Percentiles rank a stretch among this genome's conserved stretches.
These are phyloP conservation scores for Vollenhovia emeryi DNA, from an alignment of 1,140 invertebrate genomes.

Conservation along the genomic window DNA sequence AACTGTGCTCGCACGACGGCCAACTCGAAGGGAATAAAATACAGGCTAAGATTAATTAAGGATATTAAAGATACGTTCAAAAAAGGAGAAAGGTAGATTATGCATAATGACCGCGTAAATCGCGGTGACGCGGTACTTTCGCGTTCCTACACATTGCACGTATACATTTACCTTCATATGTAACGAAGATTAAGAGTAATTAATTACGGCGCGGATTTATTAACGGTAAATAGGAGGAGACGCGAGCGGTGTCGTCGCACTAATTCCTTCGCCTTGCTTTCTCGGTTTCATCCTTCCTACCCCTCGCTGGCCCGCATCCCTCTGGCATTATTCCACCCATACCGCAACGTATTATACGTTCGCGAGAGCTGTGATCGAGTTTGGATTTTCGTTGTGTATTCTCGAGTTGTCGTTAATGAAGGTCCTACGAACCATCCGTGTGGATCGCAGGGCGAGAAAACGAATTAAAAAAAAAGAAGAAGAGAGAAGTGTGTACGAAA, in stretches of 20 bases:
- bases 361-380: constrained; percentile 78
- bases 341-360: constrained; percentile 67
- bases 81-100: constrained; percentile 11
- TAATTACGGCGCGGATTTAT: constrained; percentile 40
- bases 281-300: constrained; percentile 48
- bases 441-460: constrained; percentile 54
- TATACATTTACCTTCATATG: constrained; percentile 16
- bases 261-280: constrained; percentile 65
- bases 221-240: constrained; percentile 41
- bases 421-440: constrained; percentile 31
- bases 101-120: constrained; percentile 13
- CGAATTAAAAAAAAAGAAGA: too few species aligned
- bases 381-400: constrained; percentile 70
- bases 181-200: constrained; percentile 53
- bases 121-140: background rate
- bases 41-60: constrained; percentile 44
- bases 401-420: constrained; percentile 69
- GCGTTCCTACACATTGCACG: background rate
- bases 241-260: constrained; percentile 3
- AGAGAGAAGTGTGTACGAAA: constrained; percentile 49
- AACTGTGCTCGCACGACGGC: background rate
- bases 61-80: constrained; percentile 23
- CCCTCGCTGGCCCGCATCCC: constrained; percentile 25
- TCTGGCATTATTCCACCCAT: constrained; percentile 57
- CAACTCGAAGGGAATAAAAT: constrained; percentile 25